phyloP scores from a whole-genome alignment of 2,113 vertebrate genomes.

The Syngnathus typhle region DNA sequence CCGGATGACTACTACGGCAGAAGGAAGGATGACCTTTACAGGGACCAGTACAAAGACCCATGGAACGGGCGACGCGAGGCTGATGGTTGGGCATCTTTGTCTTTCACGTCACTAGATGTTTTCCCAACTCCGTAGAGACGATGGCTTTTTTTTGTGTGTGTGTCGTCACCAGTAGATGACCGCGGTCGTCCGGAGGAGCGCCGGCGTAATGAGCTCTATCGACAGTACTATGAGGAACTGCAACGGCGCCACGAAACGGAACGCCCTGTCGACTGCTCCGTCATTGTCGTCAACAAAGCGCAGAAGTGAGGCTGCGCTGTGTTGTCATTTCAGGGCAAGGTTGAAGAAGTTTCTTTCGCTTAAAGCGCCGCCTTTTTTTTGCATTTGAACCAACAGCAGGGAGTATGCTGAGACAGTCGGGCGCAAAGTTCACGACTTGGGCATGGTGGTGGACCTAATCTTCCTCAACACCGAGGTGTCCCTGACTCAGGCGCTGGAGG shows the following conservation, averaged over 20 bases:
- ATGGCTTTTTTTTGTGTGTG: background rate
- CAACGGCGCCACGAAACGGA: constrained; percentile 88
- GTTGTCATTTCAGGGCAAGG: background rate
- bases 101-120: background rate
- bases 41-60: constrained; percentile 81
- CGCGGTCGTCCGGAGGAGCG: constrained; percentile 84
- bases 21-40: constrained; percentile 82
- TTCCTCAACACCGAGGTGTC: constrained; percentile 98
- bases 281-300: constrained; percentile 94
- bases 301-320: constrained; percentile 81
- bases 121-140: background rate
- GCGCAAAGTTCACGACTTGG: constrained; percentile 90
- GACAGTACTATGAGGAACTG: constrained; percentile 94
- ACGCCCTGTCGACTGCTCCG: constrained; percentile 93
- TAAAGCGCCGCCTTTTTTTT: constrained; percentile 23
- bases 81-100: constrained; percentile 65
- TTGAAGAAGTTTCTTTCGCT: constrained; percentile 23
- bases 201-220: constrained; percentile 87
- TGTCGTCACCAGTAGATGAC: constrained; percentile 57
- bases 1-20: constrained; percentile 75
- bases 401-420: constrained; percentile 96
- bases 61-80: constrained; percentile 79
- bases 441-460: constrained; percentile 98
- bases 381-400: constrained; percentile 60
- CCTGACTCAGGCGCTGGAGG: constrained; percentile 90